These are phyloP conservation scores for Empidonax alnorum DNA, from an alignment of 2,113 vertebrate genomes.

Conservation along the genomic window DNA sequence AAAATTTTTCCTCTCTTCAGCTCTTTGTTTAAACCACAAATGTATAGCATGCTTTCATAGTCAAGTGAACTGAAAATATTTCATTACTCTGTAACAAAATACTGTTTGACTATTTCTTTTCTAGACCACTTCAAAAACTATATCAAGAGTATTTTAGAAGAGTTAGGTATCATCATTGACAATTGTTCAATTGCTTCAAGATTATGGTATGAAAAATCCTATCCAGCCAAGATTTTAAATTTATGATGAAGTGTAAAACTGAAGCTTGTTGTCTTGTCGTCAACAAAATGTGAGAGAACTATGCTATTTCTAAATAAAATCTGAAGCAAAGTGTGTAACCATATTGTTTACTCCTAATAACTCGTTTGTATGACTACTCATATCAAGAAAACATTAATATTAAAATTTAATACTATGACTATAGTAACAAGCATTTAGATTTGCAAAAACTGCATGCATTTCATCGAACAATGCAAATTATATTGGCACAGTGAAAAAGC, in stretches of 20 bases:
- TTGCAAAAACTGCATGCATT: not conserved
- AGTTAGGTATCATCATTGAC: not conserved
- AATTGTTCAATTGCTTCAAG: not conserved
- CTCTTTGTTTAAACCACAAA: not conserved
- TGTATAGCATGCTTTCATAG: not conserved
- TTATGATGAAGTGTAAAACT: not conserved
- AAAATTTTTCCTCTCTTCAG: not conserved
- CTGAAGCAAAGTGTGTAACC: not conserved
- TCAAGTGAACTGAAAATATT: not conserved
- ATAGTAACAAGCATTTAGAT: not conserved
- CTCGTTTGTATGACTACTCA: not conserved
- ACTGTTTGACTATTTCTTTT: not conserved
- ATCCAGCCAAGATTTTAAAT: not conserved
- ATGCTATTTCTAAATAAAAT: not conserved
- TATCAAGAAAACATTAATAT: not conserved
- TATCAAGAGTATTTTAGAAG: not conserved
- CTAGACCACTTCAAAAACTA: not conserved
- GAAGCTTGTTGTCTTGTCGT: not conserved
- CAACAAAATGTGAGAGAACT: not conserved
- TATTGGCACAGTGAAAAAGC: not conserved
- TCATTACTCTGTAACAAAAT: not conserved
- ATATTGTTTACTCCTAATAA: not conserved
- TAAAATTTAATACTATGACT: not conserved
- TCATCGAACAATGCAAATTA: not conserved
- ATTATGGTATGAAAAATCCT: not conserved